These are phyloP conservation scores for Antechinus flavipes DNA, from an alignment of 2,113 vertebrate genomes.

Conservation along the genomic window DNA sequence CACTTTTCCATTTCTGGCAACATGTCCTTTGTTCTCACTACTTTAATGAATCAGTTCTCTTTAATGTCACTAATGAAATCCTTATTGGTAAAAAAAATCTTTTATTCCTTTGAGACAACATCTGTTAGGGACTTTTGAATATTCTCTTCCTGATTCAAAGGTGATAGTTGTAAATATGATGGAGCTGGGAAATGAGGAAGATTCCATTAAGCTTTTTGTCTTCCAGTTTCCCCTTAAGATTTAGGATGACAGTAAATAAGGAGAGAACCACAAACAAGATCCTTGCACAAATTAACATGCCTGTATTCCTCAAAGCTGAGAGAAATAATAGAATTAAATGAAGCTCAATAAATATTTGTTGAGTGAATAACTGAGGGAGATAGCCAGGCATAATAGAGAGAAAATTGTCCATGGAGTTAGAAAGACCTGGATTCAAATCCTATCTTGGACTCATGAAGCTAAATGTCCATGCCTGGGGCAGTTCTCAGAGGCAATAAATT, in stretches of 20 bases:
- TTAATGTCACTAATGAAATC: not conserved
- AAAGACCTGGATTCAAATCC: not conserved
- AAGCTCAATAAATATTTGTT: not conserved
- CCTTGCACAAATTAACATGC: not conserved
- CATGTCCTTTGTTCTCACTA: not conserved
- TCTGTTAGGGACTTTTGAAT: not conserved
- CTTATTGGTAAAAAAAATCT: not conserved
- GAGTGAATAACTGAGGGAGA: not conserved
- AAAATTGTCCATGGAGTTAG: too few species aligned
- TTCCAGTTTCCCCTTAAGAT: conserved; percentile 10
- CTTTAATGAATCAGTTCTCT: not conserved
- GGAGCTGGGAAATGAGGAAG: not conserved
- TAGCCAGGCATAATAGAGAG: not conserved
- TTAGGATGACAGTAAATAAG: not conserved
- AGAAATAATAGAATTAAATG: not conserved
- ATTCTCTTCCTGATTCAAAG: not conserved
- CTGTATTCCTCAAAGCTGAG: conserved; percentile 2
- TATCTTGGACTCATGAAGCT: not conserved
- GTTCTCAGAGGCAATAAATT: not conserved
- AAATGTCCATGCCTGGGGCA: not conserved
- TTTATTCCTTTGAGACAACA: not conserved
- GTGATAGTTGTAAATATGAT: not conserved
- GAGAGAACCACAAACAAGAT: not conserved
- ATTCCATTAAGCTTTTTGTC: not conserved
- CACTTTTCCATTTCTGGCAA: not conserved